Evolutionary conservation across 2,888 invertebrate genomes (phyloP), one percentile per base, ranked within the genome.

Genomic region (Drosophila neoperkinsi): DNA sequence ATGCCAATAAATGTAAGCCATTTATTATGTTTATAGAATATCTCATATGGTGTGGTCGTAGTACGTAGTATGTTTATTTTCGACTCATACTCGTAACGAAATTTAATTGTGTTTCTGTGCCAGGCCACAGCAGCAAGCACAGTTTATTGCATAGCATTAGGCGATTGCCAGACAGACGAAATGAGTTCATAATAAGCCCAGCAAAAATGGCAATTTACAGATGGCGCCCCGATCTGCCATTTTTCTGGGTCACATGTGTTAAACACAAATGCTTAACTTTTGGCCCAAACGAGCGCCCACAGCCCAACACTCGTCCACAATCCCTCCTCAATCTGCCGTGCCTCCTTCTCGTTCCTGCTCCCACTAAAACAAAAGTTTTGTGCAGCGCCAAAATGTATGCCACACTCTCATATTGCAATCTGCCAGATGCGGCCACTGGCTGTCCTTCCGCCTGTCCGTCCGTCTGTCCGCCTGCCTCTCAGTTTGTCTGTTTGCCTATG

Each of bases 101-200:
- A 85, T 84, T 85, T 88, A 83, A 84, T 88, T 82, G 84, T 82
- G 78, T 85, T 85, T 83, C 55, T 75, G 75, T 69, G 71, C 67
- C 66, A 73, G 61, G 51, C 65, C 56, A 25, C 33, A 36, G 51
- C 25, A 25, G 25, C 25, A 25, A 25, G 25, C 52, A 43, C 67
- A 79, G 50, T 79, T 79, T 65, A 65, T 79, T 38, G 72, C 72
- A 25, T 60, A 60, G 73, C 62, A 66, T 64, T 75, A 58, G 65
- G 61, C 63, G 51, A 30, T 63, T 63, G 65, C 74, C 66, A 70
- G 60, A 41, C 69, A 5, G 43, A 30, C 52, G n/a, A 72, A 83
- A 79, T 81, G 74, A 86, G 86, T 85, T 79, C 88, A 83, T 88
- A 82, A 87, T 84, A 73, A 74, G 73, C 64, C 2, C 46, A 25